Percentiles rank a stretch among this genome's conserved stretches.
Conservation (phyloP, 2,113 vertebrate species). For the Syngnathus typhle region DNA sequence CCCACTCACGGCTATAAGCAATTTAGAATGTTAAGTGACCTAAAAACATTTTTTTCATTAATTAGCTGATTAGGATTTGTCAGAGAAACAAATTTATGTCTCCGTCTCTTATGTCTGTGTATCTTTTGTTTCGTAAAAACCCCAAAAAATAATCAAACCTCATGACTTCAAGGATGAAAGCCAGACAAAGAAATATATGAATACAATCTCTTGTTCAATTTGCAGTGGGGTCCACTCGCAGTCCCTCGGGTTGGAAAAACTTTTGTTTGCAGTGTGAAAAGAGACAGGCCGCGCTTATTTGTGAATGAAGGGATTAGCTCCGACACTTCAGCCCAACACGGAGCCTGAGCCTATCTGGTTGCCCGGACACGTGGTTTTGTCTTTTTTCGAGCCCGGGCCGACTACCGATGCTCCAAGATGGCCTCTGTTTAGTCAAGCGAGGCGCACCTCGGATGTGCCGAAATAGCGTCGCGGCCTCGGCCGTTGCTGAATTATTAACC, state of each 20-base stretch:
- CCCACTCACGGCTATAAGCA: too few relatives aligned
- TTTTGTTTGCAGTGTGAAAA: slow-evolving; percentile 72
- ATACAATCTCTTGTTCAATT: slow-evolving; percentile 59
- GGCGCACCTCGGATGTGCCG: slow-evolving; percentile 16
- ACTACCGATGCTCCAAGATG: slow-evolving; percentile 35
- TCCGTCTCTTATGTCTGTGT: too few relatives aligned
- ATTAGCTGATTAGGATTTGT: neutral
- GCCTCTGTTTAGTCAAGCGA: slow-evolving; percentile 50
- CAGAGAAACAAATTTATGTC: neutral
- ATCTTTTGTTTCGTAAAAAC: neutral
- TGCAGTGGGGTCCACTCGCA: slow-evolving; percentile 72
- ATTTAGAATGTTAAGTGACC: too few relatives aligned
- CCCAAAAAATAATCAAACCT: slow-evolving; percentile 11
- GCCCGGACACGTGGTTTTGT: slow-evolving; percentile 75
- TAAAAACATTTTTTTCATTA: neutral
- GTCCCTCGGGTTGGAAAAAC: slow-evolving; percentile 71
- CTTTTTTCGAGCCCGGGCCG: slow-evolving; percentile 50
- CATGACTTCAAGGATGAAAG: slow-evolving; percentile 29
- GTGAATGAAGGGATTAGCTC: slow-evolving; percentile 85
- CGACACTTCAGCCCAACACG: slow-evolving; percentile 84
- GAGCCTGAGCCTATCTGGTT: slow-evolving; percentile 86
- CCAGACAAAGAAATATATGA: slow-evolving; percentile 48
- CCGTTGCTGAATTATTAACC: slow-evolving; percentile 20
- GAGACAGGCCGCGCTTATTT: slow-evolving; percentile 80
- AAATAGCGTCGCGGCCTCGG: slow-evolving; percentile 29